These are phyloP conservation scores for Rhyzopertha dominica DNA, from an alignment of 1,140 invertebrate genomes.

Conservation along the genomic window DNA sequence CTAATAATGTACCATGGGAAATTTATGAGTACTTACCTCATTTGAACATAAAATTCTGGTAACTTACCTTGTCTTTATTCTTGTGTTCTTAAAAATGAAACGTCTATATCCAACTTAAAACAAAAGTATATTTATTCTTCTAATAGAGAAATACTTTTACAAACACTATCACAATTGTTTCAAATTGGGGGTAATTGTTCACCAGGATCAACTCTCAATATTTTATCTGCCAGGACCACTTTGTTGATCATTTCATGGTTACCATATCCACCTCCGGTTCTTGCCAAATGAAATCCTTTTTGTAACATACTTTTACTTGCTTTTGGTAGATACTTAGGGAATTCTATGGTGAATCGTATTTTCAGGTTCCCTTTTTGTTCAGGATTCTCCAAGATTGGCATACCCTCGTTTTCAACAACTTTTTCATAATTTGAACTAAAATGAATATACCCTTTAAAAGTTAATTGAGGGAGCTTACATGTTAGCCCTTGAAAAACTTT, in stretches of 20 bases:
- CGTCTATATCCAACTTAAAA: too few relatives aligned
- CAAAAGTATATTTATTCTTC: too few relatives aligned
- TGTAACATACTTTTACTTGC: conserved; percentile 47
- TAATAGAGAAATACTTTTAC: too few relatives aligned
- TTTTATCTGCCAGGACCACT: conserved; percentile 47
- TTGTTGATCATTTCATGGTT: conserved; percentile 46
- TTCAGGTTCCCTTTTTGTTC: conserved; percentile 50
- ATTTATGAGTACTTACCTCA: too few relatives aligned
- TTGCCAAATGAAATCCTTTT: conserved; percentile 45
- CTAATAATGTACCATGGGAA: too few relatives aligned
- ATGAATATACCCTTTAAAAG: conserved; percentile 18
- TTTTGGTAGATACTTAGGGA: conserved; percentile 52
- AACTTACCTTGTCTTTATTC: too few relatives aligned
- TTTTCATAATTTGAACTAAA: conserved; percentile 53
- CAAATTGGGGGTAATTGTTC: conserved; percentile 39
- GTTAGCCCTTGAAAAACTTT: too few relatives aligned
- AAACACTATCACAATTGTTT: too few relatives aligned
- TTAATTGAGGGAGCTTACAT: conserved; percentile 4
- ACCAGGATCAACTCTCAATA: conserved; percentile 40
- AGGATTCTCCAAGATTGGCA: conserved; percentile 50
- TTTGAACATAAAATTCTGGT: too few relatives aligned
- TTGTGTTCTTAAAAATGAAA: too few relatives aligned
- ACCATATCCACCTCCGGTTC: conserved; percentile 28
- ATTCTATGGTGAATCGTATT: conserved; percentile 53
- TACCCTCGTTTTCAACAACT: conserved; percentile 51